A percentile compares a stretch with the other conserved stretches of the same genome.
These are phyloP conservation scores for Dryoscopus gambensis DNA, from an alignment of 2,113 vertebrate genomes.

Conservation along the genomic window DNA sequence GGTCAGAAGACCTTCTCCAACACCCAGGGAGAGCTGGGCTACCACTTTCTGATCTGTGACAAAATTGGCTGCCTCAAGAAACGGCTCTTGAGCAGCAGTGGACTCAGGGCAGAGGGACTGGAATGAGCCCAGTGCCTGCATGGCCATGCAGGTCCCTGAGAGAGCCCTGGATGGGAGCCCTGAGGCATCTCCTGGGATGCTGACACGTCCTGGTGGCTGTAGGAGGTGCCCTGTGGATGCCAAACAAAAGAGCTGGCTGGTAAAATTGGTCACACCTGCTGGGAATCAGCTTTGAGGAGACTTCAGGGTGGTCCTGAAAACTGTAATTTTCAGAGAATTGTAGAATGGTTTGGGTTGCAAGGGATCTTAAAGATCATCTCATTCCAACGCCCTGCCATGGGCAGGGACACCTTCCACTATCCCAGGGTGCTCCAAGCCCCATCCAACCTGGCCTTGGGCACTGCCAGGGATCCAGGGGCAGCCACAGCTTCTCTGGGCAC, in stretches of 20 bases:
- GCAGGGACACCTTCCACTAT: accelerated
- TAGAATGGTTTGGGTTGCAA: not conserved
- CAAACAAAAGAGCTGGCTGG: not conserved
- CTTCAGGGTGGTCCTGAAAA: not conserved
- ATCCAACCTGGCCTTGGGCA: accelerated
- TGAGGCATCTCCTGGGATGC: not conserved
- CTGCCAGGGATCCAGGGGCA: not conserved
- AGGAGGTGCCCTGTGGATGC: not conserved
- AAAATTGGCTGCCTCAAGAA: not conserved
- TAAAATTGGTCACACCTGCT: not conserved
- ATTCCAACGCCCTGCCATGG: not conserved
- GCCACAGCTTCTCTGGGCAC: not conserved
- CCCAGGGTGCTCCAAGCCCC: accelerated
- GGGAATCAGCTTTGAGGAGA: not conserved
- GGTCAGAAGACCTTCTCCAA: not conserved
- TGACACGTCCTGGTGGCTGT: not conserved
- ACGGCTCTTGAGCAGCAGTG: not conserved
- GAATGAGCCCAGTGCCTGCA: not conserved
- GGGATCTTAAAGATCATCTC: not conserved
- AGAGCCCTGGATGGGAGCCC: not conserved
- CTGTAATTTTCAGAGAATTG: not conserved
- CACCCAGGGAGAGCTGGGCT: not conserved
- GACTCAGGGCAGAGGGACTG: not conserved
- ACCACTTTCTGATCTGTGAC: accelerated
- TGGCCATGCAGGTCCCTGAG: not conserved